Percentiles rank a stretch among this genome's conserved stretches.
phyloP scores from a whole-genome alignment of 2,888 invertebrate genomes.

The Alitta virens region DNA sequence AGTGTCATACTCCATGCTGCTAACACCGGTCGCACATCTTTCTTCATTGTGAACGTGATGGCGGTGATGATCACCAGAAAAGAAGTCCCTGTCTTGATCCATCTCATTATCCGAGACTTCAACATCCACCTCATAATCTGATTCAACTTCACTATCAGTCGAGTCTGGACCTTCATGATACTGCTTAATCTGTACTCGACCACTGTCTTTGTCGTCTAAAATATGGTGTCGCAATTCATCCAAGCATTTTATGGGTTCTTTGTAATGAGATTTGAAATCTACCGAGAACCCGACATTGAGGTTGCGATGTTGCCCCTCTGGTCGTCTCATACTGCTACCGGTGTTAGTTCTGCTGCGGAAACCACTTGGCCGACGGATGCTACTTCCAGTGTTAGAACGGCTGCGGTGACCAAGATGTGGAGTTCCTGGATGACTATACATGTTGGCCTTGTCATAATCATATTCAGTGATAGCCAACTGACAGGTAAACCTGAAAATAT shows the following conservation, averaged over 20 bases:
- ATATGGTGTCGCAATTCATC: constrained; percentile 21
- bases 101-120: neutral
- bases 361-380: constrained; percentile 10
- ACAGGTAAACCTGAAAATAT: constrained; percentile 61
- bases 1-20: constrained; percentile 34
- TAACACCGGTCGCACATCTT: neutral
- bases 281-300: constrained; percentile 53
- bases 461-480: constrained; percentile 69
- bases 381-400: neutral
- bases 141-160: neutral
- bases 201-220: constrained; percentile 7
- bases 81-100: neutral
- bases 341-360: neutral
- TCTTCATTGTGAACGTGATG: neutral
- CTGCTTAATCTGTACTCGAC: neutral
- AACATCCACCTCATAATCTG: too few relatives aligned
- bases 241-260: constrained; percentile 13
- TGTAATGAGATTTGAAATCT: constrained; percentile 30
- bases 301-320: constrained; percentile 24
- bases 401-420: neutral
- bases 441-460: constrained; percentile 28
- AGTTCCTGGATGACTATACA: neutral
- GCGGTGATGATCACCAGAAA: neutral
- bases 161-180: neutral
- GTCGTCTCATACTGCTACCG: constrained; percentile 2